Conservation (phyloP, 2,888 invertebrate genomes). For the Bugulina stolonifera region DNA sequence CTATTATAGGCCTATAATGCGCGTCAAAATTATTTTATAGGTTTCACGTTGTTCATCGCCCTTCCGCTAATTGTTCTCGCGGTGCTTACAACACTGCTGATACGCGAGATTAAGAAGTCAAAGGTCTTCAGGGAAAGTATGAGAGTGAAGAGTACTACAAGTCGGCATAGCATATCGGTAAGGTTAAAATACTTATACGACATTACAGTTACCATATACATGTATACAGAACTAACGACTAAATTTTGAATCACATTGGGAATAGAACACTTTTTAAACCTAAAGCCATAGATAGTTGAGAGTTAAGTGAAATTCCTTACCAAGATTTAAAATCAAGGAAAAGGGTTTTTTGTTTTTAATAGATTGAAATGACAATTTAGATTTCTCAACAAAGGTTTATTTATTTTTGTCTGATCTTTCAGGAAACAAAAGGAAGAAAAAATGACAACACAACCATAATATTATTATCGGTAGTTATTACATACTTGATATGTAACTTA, state of each 20-base stretch:
- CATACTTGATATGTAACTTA: slow-evolving; percentile 82
- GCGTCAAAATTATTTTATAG: slow-evolving; percentile 10
- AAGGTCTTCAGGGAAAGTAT: background rate
- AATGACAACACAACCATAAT: slow-evolving; percentile 92
- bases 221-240: too few relatives aligned
- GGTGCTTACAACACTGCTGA: background rate
- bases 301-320: too few relatives aligned
- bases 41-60: background rate
- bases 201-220: too few relatives aligned
- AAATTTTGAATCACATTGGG: too few relatives aligned
- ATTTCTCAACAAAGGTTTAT: background rate
- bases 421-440: slow-evolving; percentile 30
- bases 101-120: slow-evolving; percentile 5
- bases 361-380: too few relatives aligned
- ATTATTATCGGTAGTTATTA: slow-evolving; percentile 88
- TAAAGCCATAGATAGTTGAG: too few relatives aligned
- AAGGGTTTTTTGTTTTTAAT: too few relatives aligned
- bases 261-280: too few relatives aligned
- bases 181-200: too few relatives aligned
- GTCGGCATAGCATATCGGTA: background rate
- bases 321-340: too few relatives aligned
- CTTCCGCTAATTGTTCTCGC: slow-evolving; percentile 6
- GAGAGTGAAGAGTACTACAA: background rate
- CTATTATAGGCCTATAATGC: too few relatives aligned
- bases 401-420: background rate